phyloP scores from a whole-genome alignment of 1,140 invertebrate genomes.

The Drosophila willistoni region DNA sequence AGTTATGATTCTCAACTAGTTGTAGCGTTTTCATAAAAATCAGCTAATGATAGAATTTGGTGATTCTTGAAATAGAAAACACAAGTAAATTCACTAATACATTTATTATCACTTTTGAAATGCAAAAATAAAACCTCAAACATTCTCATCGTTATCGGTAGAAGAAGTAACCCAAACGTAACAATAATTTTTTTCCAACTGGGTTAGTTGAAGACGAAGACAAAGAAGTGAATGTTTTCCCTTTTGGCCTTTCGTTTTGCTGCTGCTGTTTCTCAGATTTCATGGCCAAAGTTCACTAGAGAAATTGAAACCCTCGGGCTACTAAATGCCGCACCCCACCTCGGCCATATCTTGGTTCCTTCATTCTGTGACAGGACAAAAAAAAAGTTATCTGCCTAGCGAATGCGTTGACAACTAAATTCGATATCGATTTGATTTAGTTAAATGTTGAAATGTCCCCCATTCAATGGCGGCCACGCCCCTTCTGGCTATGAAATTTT shows the following conservation, averaged over 20 bases:
- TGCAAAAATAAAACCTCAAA: too few relatives aligned
- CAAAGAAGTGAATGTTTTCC: constrained; percentile 17
- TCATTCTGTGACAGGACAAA: constrained; percentile 40
- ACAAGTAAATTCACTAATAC: too few relatives aligned
- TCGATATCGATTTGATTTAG: constrained; percentile 80
- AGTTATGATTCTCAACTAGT: too few relatives aligned
- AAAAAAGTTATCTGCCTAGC: constrained; percentile 55
- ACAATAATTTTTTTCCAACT: not conserved
- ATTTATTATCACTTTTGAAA: too few relatives aligned
- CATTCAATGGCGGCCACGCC: constrained; percentile 26
- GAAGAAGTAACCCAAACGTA: too few relatives aligned
- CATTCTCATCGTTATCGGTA: too few relatives aligned
- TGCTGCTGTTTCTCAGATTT: constrained; percentile 66
- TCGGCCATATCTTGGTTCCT: not conserved
- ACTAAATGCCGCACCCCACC: constrained; percentile 32
- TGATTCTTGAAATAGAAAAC: too few relatives aligned
- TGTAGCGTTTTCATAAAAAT: too few relatives aligned
- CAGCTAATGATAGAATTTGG: too few relatives aligned
- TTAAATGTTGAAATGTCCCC: constrained; percentile 63
- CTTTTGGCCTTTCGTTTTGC: constrained; percentile 37
- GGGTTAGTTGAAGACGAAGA: not conserved
- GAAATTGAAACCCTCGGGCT: constrained; percentile 66
- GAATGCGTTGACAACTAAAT: constrained; percentile 72
- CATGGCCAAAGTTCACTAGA: constrained; percentile 62
- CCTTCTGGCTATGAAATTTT: constrained; percentile 61